Evolutionary conservation across 1,140 invertebrate species (phyloP), one percentile per base, ranked within the genome.

Genomic region (Galleria mellonella): DNA sequence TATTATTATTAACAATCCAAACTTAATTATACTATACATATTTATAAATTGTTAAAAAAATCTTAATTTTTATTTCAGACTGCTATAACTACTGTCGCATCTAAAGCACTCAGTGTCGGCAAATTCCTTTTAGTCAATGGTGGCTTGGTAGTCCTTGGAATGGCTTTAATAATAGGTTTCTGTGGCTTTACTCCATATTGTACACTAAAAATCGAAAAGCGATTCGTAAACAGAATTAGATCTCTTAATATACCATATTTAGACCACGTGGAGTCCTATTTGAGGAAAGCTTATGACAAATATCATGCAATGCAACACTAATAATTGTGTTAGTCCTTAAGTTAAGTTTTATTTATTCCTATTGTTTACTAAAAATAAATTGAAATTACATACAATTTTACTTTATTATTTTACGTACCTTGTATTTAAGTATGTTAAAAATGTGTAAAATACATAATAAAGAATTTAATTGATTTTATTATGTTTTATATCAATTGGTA

Each of bases 111-210:
- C 2, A 15, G 31, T 1, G 29, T 46, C 9, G 33, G 7, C 9
- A 36, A 45, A 17, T 32, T 32, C 32, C 9, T 45, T 8, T 1
- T 55, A 2, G n/a, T 17, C 12, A 55, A 55, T 4, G 41, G 33
- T 0, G 15, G 27, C 8, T 32, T 49, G 17, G 23, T 55, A 10
- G 8, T 50, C 8, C 12, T 50, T 0, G 54, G 54, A 29, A 37
- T 36, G 15, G 48, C 36, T 17, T 31, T 56, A 9, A 42, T 47
- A 6, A 27, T 56, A 9, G 48, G 54, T 6, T 45, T 56, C 36
- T 56, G 54, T 42, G 45, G 40, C 0, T 51, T 51, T 45, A 56
- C 54, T 5, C 44, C 44, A 1, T 51, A 40, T 14, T 56, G 54
- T 32, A 48, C 54, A 13, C 29, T 56, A 0, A 35, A 38, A 36